A percentile compares a stretch with the other conserved stretches of the same genome.
Evolutionary conservation across 2,797 vertebrate species (phyloP).

Genomic region (Phoxinus dragarum): DNA sequence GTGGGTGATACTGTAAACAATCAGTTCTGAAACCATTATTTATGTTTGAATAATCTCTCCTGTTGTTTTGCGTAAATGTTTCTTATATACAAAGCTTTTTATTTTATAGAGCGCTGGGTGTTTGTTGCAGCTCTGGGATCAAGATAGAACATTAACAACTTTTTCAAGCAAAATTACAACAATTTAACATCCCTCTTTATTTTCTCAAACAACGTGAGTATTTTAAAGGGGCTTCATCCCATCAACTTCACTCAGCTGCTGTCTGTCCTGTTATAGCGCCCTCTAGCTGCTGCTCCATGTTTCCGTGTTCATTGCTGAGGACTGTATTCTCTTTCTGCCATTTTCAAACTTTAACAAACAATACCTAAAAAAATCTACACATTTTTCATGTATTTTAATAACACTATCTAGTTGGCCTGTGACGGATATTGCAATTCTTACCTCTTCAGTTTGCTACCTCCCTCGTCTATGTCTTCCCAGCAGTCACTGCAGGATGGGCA

Average conservation of each 20-base stretch:
- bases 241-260: constrained; percentile 53
- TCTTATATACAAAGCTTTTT: not conserved
- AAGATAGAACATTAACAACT: constrained; percentile 48
- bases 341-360: constrained; percentile 58
- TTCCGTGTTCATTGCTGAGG: constrained; percentile 74
- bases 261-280: constrained; percentile 74
- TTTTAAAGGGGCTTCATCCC: constrained; percentile 37
- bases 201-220: constrained; percentile 61
- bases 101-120: constrained; percentile 46
- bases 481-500: constrained; percentile 84
- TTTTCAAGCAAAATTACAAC: constrained; percentile 52
- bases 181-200: constrained; percentile 55
- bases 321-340: constrained; percentile 60
- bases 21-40: not conserved
- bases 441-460: constrained; percentile 68
- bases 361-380: constrained; percentile 62
- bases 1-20: not conserved
- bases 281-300: constrained; percentile 76
- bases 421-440: constrained; percentile 70
- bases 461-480: constrained; percentile 81
- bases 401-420: constrained; percentile 53
- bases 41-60: not conserved
- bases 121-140: constrained; percentile 55
- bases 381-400: constrained; percentile 40
- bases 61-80: not conserved